Evolutionary conservation across 2,888 invertebrate species (phyloP).

Genomic region (Diaprepes abbreviatus): DNA sequence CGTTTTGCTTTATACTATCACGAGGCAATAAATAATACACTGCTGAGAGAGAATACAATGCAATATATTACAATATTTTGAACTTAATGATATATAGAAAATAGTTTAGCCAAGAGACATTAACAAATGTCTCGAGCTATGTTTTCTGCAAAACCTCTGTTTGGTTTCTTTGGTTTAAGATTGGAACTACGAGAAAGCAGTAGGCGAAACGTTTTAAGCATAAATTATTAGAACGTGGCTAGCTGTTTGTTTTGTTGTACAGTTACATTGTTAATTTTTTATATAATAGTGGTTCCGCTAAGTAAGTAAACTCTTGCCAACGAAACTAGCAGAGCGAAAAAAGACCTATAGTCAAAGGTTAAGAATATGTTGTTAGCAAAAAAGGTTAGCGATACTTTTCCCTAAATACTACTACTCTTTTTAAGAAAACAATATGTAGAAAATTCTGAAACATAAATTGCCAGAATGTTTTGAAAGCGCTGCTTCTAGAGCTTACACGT

Average conservation of each 20-base stretch:
- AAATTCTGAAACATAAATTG: too few relatives aligned
- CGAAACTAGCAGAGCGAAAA: too few relatives aligned
- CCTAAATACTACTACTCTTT: too few relatives aligned
- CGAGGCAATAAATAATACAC: constrained; percentile 38
- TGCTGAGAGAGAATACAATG: constrained; percentile 37
- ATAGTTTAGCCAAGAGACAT: constrained; percentile 43
- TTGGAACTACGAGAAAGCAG: constrained; percentile 3
- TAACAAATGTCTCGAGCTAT: constrained; percentile 38
- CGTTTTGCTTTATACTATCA: constrained; percentile 40
- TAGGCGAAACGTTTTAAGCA: background rate
- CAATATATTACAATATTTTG: constrained; percentile 26
- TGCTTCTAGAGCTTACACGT: too few relatives aligned
- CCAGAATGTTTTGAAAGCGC: too few relatives aligned
- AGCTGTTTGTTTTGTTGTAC: background rate
- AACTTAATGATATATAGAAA: constrained; percentile 45
- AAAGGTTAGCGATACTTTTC: too few relatives aligned
- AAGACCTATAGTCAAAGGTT: too few relatives aligned
- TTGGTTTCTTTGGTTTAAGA: background rate
- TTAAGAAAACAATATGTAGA: too few relatives aligned
- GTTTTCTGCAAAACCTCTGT: constrained; percentile 13
- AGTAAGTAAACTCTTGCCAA: too few relatives aligned
- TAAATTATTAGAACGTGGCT: background rate
- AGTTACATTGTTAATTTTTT: background rate
- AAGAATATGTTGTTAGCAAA: too few relatives aligned
- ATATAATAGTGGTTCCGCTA: too few relatives aligned